Evolutionary conservation across 2,113 vertebrate species (phyloP).

Genomic region (Microtus montanus): DNA sequence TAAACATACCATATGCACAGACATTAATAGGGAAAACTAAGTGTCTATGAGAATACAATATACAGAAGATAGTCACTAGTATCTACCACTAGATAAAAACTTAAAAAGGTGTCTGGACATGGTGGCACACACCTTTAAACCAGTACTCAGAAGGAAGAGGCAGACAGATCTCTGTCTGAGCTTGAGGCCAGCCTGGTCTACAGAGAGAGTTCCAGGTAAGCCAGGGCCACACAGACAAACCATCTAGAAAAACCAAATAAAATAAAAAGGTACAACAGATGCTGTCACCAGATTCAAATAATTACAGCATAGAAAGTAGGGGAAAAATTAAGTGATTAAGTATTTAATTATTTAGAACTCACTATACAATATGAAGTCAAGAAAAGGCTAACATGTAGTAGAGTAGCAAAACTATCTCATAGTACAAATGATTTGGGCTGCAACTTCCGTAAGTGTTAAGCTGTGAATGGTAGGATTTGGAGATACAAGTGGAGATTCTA

Average conservation of each 20-base stretch:
- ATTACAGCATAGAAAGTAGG: constrained; percentile 6
- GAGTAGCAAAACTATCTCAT: neutral
- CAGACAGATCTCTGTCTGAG: neutral
- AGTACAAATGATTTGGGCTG: neutral
- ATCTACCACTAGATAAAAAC: constrained; percentile 2
- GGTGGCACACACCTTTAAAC: neutral
- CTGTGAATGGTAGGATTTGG: constrained; percentile 8
- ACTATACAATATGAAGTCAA: constrained; percentile 7
- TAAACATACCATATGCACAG: constrained; percentile 41
- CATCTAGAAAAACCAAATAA: neutral
- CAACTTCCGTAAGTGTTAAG: constrained; percentile 23
- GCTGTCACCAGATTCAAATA: neutral
- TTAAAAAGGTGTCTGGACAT: neutral
- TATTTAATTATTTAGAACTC: constrained; percentile 51
- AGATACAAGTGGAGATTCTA: neutral
- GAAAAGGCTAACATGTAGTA: neutral
- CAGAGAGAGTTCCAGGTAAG: neutral
- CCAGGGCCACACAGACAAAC: neutral
- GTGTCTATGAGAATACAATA: constrained; percentile 17
- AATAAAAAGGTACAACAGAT: constrained; percentile 4
- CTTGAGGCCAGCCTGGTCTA: neutral
- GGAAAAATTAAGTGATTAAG: constrained; percentile 50
- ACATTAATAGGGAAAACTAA: constrained; percentile 42
- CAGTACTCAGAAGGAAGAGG: neutral
- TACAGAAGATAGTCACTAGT: constrained; percentile 43